Evolutionary conservation across 2,113 vertebrate species (phyloP), one percentile per base, ranked within the genome.

Genomic region (Gorilla gorilla): DNA sequence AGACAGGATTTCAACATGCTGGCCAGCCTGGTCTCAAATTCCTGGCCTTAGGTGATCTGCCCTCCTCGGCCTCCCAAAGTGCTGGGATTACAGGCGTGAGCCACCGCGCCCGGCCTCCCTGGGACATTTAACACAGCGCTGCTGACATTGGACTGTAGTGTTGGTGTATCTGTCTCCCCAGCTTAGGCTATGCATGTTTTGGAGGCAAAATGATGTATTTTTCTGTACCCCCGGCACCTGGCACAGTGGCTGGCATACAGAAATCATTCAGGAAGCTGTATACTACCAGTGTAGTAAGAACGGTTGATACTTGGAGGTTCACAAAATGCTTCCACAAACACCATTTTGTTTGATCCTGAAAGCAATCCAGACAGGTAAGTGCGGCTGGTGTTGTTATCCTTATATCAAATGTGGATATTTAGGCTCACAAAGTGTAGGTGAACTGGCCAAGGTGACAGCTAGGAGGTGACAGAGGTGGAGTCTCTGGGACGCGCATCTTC

Each of bases 61-160:
- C 61, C 27, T 64, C 61, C 61, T 64, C 2, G 5, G 25, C 11
- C 61, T 64, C 61, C 61, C 27, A 30, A 64, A 30, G 11, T 64
- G 61, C 61, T 64, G 25, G 61, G 61, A 30, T 30, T 5, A 64
- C 59, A 64, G 27, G 59, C 5, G 12, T 64, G 59, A 12, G 59
- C 4, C 0, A 0, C 16, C 20, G 16, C 10, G 61, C 3, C 13
- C 12, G 17, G 3, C 32, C 12, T 32, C 38, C 30, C 32, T n/a
- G 32, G 50, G 55, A 4, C 17, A 64, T n/a, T 2, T 18, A 75
- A 89, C 30, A 10, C 27, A 48, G n/a, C 50, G 7, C 70, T 66
- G 45, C 35, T 66, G 7, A 64, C 7, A 8, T 43, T 30, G 48
- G 38, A 57, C 61, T 30, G 12, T 0, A 72, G 17, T 38, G 13